These are phyloP conservation scores for Rhea americana DNA, from an alignment of 2,113 vertebrate species.

Conservation along the genomic window DNA sequence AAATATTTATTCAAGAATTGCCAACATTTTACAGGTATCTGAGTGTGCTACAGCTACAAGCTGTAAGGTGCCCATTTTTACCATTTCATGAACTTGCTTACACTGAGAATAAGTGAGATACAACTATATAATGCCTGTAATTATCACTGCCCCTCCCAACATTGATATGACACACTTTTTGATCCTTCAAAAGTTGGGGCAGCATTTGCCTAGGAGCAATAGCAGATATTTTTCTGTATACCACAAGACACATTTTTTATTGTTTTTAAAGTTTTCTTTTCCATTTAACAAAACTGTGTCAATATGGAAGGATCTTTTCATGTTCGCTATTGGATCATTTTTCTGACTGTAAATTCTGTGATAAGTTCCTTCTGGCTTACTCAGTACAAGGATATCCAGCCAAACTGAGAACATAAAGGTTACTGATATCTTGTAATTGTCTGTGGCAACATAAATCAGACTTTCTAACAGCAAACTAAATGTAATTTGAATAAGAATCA, in stretches of 20 bases:
- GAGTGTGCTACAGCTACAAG: background rate
- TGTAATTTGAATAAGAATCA: constrained; percentile 33
- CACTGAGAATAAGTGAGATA: background rate
- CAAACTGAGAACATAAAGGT: constrained; percentile 29
- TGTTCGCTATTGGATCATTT: background rate
- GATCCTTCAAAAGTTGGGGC: background rate
- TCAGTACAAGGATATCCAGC: background rate
- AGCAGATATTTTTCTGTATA: background rate
- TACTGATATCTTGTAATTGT: constrained; percentile 24
- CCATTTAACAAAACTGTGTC: background rate
- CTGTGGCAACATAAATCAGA: constrained; percentile 11
- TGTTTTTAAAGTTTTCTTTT: background rate
- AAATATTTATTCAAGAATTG: background rate
- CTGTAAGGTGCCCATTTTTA: background rate
- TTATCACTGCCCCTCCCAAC: background rate
- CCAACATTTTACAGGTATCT: background rate
- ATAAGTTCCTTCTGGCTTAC: background rate
- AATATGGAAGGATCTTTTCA: background rate
- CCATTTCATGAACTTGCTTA: background rate
- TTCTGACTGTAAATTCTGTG: background rate
- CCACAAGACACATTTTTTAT: background rate
- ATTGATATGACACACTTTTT: background rate
- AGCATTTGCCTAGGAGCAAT: background rate
- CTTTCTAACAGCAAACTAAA: background rate
- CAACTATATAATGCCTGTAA: background rate